These are phyloP conservation scores for Linepithema humile DNA, from an alignment of 1,140 invertebrate species.

Conservation along the genomic window DNA sequence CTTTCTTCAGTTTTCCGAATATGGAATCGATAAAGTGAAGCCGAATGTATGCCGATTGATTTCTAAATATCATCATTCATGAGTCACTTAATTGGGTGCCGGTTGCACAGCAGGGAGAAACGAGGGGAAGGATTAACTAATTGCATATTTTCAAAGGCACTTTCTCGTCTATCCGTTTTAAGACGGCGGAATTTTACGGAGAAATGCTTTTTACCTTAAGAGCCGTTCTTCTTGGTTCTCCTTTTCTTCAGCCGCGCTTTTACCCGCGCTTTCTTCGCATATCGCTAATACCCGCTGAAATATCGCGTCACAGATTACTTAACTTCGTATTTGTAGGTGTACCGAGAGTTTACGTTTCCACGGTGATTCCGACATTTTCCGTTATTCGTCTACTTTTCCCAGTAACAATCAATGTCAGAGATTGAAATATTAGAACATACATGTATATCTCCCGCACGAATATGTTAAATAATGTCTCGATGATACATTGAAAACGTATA, in stretches of 20 bases:
- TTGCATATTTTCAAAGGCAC: conserved; percentile 36
- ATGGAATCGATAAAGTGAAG: neutral
- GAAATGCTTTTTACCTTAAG: conserved; percentile 48
- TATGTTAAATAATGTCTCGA: conserved; percentile 1
- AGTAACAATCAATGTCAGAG: neutral
- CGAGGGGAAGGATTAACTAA: conserved; percentile 22
- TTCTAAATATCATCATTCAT: conserved; percentile 20
- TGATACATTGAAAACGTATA: neutral
- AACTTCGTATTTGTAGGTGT: conserved; percentile 40
- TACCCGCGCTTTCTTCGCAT: conserved; percentile 42
- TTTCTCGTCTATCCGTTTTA: conserved; percentile 43
- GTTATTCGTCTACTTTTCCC: neutral
- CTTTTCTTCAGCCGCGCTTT: conserved; percentile 34
- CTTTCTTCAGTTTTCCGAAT: too few relatives aligned
- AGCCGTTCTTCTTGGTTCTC: conserved; percentile 16
- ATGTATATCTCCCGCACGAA: neutral
- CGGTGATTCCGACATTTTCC: conserved; percentile 17
- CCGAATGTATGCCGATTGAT: neutral
- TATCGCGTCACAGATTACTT: conserved; percentile 53
- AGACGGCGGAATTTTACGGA: conserved; percentile 45
- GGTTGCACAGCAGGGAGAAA: neutral
- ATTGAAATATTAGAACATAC: conserved; percentile 15
- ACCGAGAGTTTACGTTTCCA: neutral
- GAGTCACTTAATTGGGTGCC: conserved; percentile 17
- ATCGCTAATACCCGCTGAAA: conserved; percentile 53